Evolutionary conservation across 64 coral and sea anemone species (phyloP).

Genomic region (Stichodactyla helianthus): DNA sequence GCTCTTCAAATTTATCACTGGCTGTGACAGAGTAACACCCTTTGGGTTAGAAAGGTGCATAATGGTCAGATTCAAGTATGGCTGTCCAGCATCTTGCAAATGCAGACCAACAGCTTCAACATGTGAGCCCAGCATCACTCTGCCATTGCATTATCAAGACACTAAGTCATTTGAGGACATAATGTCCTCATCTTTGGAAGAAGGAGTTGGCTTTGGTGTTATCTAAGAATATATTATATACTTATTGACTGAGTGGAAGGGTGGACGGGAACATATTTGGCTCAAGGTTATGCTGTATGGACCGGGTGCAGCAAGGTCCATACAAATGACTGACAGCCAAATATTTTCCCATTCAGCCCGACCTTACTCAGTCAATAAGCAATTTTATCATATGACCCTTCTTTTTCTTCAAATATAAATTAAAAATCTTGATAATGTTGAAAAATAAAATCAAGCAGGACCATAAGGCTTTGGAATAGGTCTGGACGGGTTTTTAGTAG

Average conservation of each 20-base stretch:
- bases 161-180: slow-evolving; percentile 36
- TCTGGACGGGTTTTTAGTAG: too few species aligned
- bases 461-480: too few species aligned
- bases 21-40: slow-evolving; percentile 37
- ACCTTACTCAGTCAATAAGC: too few species aligned
- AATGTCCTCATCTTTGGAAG: slow-evolving; percentile 46
- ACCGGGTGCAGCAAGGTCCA: too few species aligned
- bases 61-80: slow-evolving; percentile 53
- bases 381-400: too few species aligned
- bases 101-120: slow-evolving; percentile 8
- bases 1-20: slow-evolving; percentile 67
- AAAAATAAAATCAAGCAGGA: too few species aligned
- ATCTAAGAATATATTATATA: slow-evolving; percentile 2
- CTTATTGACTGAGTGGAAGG: too few species aligned
- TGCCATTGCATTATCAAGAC: slow-evolving; percentile 55
- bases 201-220: slow-evolving; percentile 63
- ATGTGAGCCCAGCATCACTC: slow-evolving; percentile 26
- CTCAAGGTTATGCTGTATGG: too few species aligned
- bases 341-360: too few species aligned
- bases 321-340: too few species aligned
- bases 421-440: too few species aligned
- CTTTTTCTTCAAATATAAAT: background rate
- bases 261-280: too few species aligned
- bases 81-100: background rate
- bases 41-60: slow-evolving; percentile 47